Percentiles rank a stretch among this genome's conserved stretches.
Evolutionary conservation across 1,140 invertebrate species (phyloP).

Genomic region (Pachypsylla venusta): DNA sequence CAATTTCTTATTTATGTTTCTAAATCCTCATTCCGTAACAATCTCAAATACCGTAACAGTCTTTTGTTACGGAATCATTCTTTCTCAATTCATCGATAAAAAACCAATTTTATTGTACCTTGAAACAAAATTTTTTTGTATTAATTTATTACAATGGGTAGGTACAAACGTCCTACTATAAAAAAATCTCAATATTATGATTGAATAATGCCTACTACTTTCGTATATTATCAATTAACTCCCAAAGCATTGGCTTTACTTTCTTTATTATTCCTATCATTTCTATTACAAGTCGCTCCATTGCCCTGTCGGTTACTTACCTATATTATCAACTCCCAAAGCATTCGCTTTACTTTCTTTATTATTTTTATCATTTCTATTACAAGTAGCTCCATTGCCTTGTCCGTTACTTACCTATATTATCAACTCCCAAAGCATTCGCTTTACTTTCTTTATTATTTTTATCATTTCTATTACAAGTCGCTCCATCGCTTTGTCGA

Average conservation of each 20-base stretch:
- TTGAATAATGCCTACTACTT: no score
- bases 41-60: no score
- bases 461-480: slow-evolving; percentile 45
- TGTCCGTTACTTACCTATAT: slow-evolving; percentile 54
- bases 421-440: slow-evolving; percentile 69
- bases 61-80: no score
- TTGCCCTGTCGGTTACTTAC: slow-evolving; percentile 20
- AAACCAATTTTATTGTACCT: no score
- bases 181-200: no score
- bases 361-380: slow-evolving; percentile 40
- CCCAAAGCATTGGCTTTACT: background rate
- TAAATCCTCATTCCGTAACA: no score
- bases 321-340: slow-evolving; percentile 30
- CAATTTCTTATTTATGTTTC: no score
- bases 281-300: slow-evolving; percentile 44
- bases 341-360: slow-evolving; percentile 60
- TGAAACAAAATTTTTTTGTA: no score
- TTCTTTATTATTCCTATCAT: slow-evolving; percentile 33
- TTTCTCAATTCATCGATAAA: no score
- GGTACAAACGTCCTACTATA: no score
- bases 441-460: slow-evolving; percentile 53
- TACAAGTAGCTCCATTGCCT: slow-evolving; percentile 33
- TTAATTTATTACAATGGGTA: no score
- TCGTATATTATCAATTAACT: no score
- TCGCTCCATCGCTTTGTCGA: slow-evolving; percentile 33